phyloP scores from a whole-genome alignment of 2,113 vertebrate genomes.

The Phoxinus phoxinus region DNA sequence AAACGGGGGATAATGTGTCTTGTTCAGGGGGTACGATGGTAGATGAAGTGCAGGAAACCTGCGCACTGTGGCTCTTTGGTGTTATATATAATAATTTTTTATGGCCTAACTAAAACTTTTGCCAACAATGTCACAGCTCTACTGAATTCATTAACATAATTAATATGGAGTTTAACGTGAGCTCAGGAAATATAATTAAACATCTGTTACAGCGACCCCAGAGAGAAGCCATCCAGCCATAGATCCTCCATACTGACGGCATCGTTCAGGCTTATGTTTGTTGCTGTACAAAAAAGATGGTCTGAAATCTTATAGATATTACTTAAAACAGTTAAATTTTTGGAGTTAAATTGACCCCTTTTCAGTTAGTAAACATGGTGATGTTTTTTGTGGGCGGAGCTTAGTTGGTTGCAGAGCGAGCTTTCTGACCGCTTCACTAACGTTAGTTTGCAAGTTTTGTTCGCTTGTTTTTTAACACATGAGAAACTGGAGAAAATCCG shows the following conservation, averaged over 20 bases:
- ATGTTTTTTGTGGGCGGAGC: too few species aligned
- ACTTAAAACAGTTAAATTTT: background rate
- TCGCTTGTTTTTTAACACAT: too few species aligned
- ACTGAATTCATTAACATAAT: background rate
- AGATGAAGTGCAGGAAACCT: background rate
- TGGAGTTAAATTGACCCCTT: background rate
- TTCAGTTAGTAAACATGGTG: too few species aligned
- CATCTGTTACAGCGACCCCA: background rate
- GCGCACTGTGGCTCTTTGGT: background rate
- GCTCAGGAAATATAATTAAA: background rate
- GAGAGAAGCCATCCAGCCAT: background rate
- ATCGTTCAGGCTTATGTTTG: background rate
- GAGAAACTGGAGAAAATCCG: too few species aligned
- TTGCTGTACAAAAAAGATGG: background rate
- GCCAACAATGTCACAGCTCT: background rate
- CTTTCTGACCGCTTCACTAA: too few species aligned
- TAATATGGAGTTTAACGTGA: background rate
- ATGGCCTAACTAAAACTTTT: background rate
- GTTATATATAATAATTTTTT: too few species aligned
- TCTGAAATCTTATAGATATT: background rate
- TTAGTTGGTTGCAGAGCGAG: too few species aligned
- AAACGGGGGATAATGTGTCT: background rate
- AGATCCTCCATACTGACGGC: background rate
- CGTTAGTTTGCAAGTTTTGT: too few species aligned
- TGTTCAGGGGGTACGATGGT: too few species aligned